phyloP scores from a whole-genome alignment of 2,888 invertebrate genomes.

The Allophyes oxyacanthae region DNA sequence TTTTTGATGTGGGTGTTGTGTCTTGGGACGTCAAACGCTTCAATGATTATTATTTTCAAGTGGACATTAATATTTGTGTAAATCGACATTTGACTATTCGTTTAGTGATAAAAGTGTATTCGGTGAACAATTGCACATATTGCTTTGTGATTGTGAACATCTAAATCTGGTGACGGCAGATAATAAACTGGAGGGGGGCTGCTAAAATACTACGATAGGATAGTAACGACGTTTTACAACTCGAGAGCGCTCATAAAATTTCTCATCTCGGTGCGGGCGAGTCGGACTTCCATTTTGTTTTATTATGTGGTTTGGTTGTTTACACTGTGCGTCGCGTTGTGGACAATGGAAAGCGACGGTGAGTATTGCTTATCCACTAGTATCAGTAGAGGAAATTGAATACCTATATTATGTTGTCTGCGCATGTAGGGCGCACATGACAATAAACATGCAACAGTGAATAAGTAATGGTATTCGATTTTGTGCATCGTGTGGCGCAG shows the following conservation, averaged over 20 bases:
- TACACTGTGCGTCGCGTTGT: slow-evolving; percentile 79
- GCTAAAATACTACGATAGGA: slow-evolving; percentile 88
- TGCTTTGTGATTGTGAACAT: slow-evolving; percentile 79
- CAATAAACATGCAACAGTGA: slow-evolving; percentile 84
- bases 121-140: slow-evolving; percentile 68
- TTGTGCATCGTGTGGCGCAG: slow-evolving; percentile 84
- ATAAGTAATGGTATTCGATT: slow-evolving; percentile 85
- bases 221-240: slow-evolving; percentile 89
- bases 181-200: slow-evolving; percentile 87
- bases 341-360: slow-evolving; percentile 87
- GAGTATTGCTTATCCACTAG: slow-evolving; percentile 71
- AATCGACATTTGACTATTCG: slow-evolving; percentile 72
- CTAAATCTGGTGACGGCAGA: slow-evolving; percentile 80
- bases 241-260: slow-evolving; percentile 83
- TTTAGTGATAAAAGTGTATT: slow-evolving; percentile 70
- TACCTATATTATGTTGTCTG: slow-evolving; percentile 78
- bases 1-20: slow-evolving; percentile 89
- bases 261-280: slow-evolving; percentile 83
- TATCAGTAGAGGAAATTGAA: slow-evolving; percentile 57
- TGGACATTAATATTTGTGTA: slow-evolving; percentile 81
- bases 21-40: slow-evolving; percentile 87
- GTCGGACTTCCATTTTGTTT: slow-evolving; percentile 88
- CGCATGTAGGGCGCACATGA: slow-evolving; percentile 85
- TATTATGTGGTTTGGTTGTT: slow-evolving; percentile 87
- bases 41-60: slow-evolving; percentile 87